Conservation (phyloP, 2,888 invertebrate genomes). For the Cataglyphis altisquamis region DNA sequence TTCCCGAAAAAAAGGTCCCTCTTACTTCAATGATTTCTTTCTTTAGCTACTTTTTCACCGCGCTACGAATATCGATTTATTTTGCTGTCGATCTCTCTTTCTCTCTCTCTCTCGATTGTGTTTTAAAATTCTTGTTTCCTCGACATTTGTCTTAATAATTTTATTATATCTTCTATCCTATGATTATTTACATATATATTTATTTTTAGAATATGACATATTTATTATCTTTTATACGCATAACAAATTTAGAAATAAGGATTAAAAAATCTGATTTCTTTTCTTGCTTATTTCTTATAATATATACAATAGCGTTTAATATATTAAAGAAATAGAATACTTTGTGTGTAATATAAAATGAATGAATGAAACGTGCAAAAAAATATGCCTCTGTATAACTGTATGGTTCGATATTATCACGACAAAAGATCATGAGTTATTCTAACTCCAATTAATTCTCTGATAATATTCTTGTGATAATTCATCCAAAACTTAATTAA, state of each 20-base stretch:
- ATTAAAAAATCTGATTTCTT: not conserved
- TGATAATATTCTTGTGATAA: not conserved
- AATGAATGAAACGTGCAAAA: not conserved
- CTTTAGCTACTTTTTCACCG: not conserved
- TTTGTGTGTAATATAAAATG: not conserved
- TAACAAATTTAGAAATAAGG: not conserved
- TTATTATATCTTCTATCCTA: not conserved
- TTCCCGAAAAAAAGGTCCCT: slow-evolving; percentile 24
- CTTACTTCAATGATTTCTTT: not conserved
- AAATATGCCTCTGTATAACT: not conserved
- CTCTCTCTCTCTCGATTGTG: too few species aligned
- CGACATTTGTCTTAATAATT: not conserved
- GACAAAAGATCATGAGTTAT: not conserved
- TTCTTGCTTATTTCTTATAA: not conserved
- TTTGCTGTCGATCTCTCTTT: not conserved
- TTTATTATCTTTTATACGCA: not conserved
- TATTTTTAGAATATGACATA: not conserved
- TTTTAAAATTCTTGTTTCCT: not conserved
- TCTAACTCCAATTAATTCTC: not conserved
- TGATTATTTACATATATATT: not conserved
- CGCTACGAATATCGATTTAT: not conserved
- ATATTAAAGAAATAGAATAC: not conserved
- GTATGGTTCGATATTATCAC: not conserved
- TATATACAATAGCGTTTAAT: not conserved
- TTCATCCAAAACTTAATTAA: slow-evolving; percentile 14